These are phyloP conservation scores for Zosterops borbonicus DNA, from an alignment of 2,113 vertebrate species.

Conservation along the genomic window DNA sequence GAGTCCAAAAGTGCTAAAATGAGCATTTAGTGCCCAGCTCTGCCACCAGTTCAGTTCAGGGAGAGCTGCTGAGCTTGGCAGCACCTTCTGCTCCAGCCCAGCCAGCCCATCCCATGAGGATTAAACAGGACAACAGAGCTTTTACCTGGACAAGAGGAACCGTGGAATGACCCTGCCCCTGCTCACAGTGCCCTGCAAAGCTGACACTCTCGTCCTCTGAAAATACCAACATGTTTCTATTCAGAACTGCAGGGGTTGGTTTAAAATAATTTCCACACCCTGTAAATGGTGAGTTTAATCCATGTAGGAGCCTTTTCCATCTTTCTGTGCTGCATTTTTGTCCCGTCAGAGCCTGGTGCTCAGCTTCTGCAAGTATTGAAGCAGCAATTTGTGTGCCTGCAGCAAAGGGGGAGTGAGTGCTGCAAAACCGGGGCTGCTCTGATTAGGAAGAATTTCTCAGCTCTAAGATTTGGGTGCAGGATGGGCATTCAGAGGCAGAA, in stretches of 20 bases:
- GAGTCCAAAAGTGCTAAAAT: background rate
- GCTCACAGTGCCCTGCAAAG: background rate
- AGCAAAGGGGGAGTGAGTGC: background rate
- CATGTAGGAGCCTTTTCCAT: background rate
- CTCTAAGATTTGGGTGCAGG: background rate
- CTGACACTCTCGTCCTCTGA: background rate
- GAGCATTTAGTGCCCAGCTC: background rate
- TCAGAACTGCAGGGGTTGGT: background rate
- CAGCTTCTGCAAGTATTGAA: background rate
- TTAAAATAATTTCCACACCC: background rate
- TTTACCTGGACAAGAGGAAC: background rate
- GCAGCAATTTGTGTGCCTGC: background rate
- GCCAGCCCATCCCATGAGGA: background rate
- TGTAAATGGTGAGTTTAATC: accelerated
- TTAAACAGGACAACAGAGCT: background rate
- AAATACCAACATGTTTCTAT: accelerated
- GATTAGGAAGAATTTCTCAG: background rate
- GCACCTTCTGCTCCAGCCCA: background rate
- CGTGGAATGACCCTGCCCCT: background rate
- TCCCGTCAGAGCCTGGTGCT: background rate
- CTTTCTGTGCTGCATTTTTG: background rate
- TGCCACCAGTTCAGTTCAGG: background rate
- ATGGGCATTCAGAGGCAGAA: accelerated
- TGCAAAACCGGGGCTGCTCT: background rate
- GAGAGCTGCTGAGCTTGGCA: background rate